Base-by-base conservation (phyloP, 2,797 vertebrate species). In the Pogonophryne albipinna region DNA sequence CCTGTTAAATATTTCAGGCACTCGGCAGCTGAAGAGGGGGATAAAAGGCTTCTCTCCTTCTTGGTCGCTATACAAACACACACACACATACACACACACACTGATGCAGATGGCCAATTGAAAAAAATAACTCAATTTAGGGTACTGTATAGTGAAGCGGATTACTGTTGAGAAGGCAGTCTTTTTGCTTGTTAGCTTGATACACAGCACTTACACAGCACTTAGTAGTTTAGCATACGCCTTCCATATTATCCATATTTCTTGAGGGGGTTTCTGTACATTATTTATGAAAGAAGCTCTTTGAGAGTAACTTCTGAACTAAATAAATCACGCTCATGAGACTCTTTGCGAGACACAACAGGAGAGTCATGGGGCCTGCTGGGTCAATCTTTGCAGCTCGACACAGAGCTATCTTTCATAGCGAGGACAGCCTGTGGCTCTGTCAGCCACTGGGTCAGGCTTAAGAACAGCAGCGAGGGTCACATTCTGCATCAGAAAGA, bases 1-100 rank as follows among this genome's bases (percentile, higher is more conserved):
- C 85, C 89, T 92, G 90, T 93, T 95, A 93, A 94, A 95, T 95
- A 93, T 94, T 94, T 94, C 86, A 94, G 91, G 89, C 89, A 84
- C 89, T 94, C 82, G 57, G 91, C 92, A 92, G 91, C 93, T 93
- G 91, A 90, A 82, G 63, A 60, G 74, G 83, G 80, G 80, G 89
- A 76, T 87, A 86, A 92, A 92, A 90, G 86, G 86, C 85, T 73
- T 87, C 82, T 86, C 82, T 88, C 55, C 74, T 80, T 85, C 82
- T 85, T 75, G 76, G 78, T 82, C 13, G 67, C 67, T 71, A 86
- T 59, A 82, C 79, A 89, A 87, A 89, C 71, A 79, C 71, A 91
- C 52, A 82, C 74, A 74, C 68, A 84, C 23, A 7, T 38, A 38
- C 34, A 52, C 71, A 79, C 61, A 79, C 61, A 76, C 77, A 78